A percentile compares a stretch with the other conserved stretches of the same genome.
Conservation (phyloP, 1,140 invertebrate species). For the Drosophila melanica region DNA sequence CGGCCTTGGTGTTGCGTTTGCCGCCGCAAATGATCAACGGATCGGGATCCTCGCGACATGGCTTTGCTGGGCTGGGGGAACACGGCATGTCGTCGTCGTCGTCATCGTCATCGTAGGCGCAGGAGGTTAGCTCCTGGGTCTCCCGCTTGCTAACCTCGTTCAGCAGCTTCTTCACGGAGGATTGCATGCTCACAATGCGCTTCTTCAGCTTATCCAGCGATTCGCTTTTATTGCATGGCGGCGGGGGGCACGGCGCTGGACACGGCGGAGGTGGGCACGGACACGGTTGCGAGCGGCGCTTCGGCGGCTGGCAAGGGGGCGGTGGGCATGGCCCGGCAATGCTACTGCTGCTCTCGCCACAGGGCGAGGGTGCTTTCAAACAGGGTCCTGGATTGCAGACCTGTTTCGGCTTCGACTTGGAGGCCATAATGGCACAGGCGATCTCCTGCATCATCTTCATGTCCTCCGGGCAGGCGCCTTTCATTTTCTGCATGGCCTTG, state of each 20-base stretch:
- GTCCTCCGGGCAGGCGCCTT: slow-evolving; percentile 75
- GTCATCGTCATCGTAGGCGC: slow-evolving; percentile 20
- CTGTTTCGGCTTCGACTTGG: slow-evolving; percentile 34
- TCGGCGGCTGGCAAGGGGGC: not conserved
- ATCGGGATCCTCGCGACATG: slow-evolving; percentile 70
- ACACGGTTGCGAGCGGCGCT: slow-evolving; percentile 11
- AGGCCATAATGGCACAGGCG: slow-evolving; percentile 60
- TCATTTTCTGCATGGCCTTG: slow-evolving; percentile 77
- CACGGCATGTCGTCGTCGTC: slow-evolving; percentile 17
- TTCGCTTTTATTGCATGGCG: slow-evolving; percentile 40
- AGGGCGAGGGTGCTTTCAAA: slow-evolving; percentile 7
- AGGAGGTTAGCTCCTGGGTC: slow-evolving; percentile 7
- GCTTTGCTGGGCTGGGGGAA: not conserved
- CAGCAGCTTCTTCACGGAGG: slow-evolving; percentile 67
- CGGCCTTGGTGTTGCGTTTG: slow-evolving; percentile 72
- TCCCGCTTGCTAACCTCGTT: slow-evolving; percentile 65
- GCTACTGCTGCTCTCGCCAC: slow-evolving; percentile 47
- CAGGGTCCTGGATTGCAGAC: slow-evolving; percentile 51
- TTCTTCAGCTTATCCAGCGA: slow-evolving; percentile 72
- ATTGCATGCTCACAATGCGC: slow-evolving; percentile 70
- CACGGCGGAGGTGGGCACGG: not conserved
- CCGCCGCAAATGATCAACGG: slow-evolving; percentile 70
- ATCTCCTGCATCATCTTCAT: slow-evolving; percentile 76
- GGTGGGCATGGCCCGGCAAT: not conserved
- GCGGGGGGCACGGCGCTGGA: slow-evolving; percentile 7